phyloP scores from a whole-genome alignment of 2,113 vertebrate genomes.

The Gallinago media region DNA sequence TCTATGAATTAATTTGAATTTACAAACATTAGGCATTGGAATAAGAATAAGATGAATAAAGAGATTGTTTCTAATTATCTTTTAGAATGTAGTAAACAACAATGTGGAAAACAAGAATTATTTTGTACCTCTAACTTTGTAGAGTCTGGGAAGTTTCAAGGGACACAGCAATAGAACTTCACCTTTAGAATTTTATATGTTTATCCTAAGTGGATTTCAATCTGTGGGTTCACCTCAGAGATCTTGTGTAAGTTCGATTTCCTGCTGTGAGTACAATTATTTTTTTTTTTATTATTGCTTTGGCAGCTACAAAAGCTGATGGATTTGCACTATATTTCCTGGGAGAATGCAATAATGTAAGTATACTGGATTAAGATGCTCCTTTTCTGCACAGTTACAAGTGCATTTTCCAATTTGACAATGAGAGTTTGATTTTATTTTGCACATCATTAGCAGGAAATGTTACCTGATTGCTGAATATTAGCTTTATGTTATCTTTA shows the following conservation, averaged over 20 bases:
- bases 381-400: slow-evolving; percentile 1
- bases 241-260: background rate
- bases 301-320: slow-evolving; percentile 97
- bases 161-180: background rate
- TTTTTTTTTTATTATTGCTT: slow-evolving; percentile 67
- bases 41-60: background rate
- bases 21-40: background rate
- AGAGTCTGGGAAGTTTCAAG: background rate
- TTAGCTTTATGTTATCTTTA: background rate
- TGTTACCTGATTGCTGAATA: background rate
- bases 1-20: background rate
- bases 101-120: background rate
- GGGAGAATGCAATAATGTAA: slow-evolving; percentile 99
- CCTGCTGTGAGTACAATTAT: slow-evolving; percentile 28
- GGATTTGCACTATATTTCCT: slow-evolving; percentile 99
- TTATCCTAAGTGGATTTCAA: background rate
- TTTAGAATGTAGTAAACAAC: background rate
- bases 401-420: background rate
- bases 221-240: background rate
- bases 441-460: background rate
- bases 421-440: background rate
- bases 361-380: slow-evolving; percentile 68
- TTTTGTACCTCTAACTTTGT: background rate
- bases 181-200: background rate
- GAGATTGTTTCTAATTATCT: background rate